phyloP scores from a whole-genome alignment of 2,888 invertebrate genomes.

The Cotesia congregata region DNA sequence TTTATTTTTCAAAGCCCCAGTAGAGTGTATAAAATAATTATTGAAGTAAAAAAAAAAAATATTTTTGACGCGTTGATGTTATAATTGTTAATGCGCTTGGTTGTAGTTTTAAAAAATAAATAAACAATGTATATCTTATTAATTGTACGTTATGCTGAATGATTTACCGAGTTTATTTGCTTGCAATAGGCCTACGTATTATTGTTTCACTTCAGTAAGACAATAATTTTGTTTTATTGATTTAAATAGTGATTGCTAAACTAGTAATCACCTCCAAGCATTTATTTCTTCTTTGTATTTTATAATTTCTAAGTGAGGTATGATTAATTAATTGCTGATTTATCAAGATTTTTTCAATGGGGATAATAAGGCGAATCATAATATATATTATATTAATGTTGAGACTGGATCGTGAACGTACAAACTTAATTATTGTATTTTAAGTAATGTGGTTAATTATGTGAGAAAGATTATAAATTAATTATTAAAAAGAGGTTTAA shows the following conservation, averaged over 20 bases:
- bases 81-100: constrained; percentile 34
- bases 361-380: constrained; percentile 42
- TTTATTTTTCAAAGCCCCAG: constrained; percentile 57
- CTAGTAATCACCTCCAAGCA: neutral
- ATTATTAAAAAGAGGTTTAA: constrained; percentile 34
- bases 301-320: neutral
- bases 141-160: constrained; percentile 11
- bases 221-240: neutral
- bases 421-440: constrained; percentile 51
- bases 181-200: constrained; percentile 7
- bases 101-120: constrained; percentile 24
- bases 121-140: constrained; percentile 6
- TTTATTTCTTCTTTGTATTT: neutral
- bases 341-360: constrained; percentile 34
- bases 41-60: constrained; percentile 48
- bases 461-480: constrained; percentile 25
- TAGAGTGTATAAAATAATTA: constrained; percentile 47
- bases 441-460: constrained; percentile 19
- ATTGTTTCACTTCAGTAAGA: neutral
- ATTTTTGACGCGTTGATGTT: constrained; percentile 49
- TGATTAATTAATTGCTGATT: constrained; percentile 16
- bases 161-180: neutral
- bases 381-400: constrained; percentile 49
- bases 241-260: neutral
- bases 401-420: constrained; percentile 64